Evolutionary conservation across 2,113 vertebrate species (phyloP), one percentile per base, ranked within the genome.

Genomic region (Stigmatopora argus): DNA sequence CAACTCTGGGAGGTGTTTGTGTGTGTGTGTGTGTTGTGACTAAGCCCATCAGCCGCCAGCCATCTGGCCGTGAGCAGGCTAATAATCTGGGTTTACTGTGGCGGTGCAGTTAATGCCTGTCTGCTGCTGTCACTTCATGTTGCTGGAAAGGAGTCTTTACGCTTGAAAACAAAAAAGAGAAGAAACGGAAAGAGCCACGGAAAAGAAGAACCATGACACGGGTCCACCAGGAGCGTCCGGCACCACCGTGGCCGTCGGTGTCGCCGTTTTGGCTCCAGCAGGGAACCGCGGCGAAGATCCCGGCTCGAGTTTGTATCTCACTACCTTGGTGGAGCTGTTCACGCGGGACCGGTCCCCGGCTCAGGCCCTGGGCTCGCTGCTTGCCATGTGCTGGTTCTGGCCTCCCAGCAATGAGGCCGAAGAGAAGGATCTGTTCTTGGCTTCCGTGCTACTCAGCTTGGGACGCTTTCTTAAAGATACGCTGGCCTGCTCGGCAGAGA

Each of bases 1-100:
- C 72, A 60, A 61, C 77, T 66, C 64, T 14, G 62, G 57, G 57
- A 59, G 51, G 70, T 67, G 66, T 31, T 31, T 31, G 1, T 31
- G 26, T 77, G 72, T 67, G 73, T 31, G 1, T 31, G 26, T 77
- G 72, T 67, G 73, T 82, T 80, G 74, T 84, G 83, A 83, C 79
- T 89, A 91, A 91, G 73, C 85, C 86, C 80, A 86, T 89, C 89
- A 87, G 83, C 63, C 80, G 83, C 85, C 92, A 93, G 83, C 86
- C 92, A 93, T 93, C 92, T 92, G 92, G 91, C 73, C 58, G 17
- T 72, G 72, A 89, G 82, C 71, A 82, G 87, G 65, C 85, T 90
- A 87, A 91, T 93, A 93, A 94, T 89, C 91, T 87, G 82, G 83
- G 76, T 62, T 91, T 91, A 89, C 69, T 65, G 73, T 75, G 75